A percentile compares a stretch with the other conserved stretches of the same genome.
phyloP scores from a whole-genome alignment of 2,113 vertebrate genomes.

The Bucco capensis region DNA sequence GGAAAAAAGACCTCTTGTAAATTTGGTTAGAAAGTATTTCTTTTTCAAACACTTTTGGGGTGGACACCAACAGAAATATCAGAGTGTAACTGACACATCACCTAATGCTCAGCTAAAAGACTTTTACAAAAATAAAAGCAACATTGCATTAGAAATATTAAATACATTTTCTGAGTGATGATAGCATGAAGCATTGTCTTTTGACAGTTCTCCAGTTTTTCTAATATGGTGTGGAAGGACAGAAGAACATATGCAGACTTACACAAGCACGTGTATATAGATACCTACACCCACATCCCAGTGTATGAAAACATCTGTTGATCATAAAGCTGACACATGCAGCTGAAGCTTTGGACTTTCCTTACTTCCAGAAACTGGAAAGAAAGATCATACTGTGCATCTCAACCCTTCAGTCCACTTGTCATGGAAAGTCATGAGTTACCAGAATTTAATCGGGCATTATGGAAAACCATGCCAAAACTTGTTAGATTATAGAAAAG shows the following conservation, averaged over 20 bases:
- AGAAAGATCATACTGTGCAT: background rate
- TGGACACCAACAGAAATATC: background rate
- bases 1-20: background rate
- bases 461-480: background rate
- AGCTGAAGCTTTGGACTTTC: background rate
- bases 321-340: background rate
- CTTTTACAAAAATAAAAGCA: background rate
- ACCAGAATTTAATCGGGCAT: background rate
- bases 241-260: background rate
- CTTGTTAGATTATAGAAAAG: background rate
- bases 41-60: slow-evolving; percentile 1
- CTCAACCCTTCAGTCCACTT: background rate
- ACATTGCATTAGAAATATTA: background rate
- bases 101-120: background rate
- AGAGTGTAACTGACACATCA: background rate
- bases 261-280: background rate
- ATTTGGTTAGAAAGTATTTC: background rate
- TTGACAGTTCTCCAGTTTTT: background rate
- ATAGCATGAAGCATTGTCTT: background rate
- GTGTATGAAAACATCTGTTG: background rate
- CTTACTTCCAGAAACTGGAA: background rate
- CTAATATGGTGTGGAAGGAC: background rate
- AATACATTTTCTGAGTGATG: background rate
- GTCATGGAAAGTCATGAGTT: background rate
- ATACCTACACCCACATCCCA: background rate